These are phyloP conservation scores for Linhomoeus sp. DNA, from an alignment of 2,888 invertebrate species.

Conservation along the genomic window DNA sequence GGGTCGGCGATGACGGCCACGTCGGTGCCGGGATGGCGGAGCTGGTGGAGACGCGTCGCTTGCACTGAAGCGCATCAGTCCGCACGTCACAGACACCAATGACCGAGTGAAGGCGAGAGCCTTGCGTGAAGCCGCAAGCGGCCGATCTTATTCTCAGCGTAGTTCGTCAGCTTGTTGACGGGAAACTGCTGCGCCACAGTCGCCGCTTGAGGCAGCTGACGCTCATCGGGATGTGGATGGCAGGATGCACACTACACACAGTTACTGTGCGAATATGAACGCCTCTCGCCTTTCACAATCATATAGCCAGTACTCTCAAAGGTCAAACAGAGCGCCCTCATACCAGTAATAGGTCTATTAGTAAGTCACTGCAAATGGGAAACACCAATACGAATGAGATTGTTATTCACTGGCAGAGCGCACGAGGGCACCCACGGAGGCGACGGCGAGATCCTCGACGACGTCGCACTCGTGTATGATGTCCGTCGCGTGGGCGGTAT, in stretches of 20 bases:
- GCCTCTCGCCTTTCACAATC: too few relatives aligned
- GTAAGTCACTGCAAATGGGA: too few relatives aligned
- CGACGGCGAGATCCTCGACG: conserved; percentile 18
- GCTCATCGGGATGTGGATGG: conserved; percentile 46
- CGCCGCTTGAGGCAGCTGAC: conserved; percentile 39
- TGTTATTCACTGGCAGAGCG: too few relatives aligned
- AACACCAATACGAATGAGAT: too few relatives aligned
- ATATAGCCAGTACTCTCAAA: too few relatives aligned
- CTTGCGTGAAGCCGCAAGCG: conserved; percentile 83
- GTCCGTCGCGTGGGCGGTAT: conserved; percentile 90
- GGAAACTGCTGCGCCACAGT: conserved; percentile 48
- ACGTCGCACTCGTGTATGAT: conserved; percentile 89
- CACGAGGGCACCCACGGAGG: too few relatives aligned
- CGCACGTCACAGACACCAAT: too few relatives aligned
- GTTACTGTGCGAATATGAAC: too few relatives aligned
- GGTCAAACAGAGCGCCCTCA: too few relatives aligned
- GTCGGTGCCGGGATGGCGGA: conserved; percentile 56
- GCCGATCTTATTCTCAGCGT: conserved; percentile 65
- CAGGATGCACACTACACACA: too few relatives aligned
- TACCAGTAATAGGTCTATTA: too few relatives aligned
- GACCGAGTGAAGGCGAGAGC: conserved; percentile 58
- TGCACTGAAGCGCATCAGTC: conserved; percentile 46
- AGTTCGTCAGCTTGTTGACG: conserved; percentile 74
- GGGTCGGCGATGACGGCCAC: conserved; percentile 91
- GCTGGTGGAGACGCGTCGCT: conserved; percentile 43